Conservation (phyloP, 2,888 invertebrate species). For the Halictus quadricinctus region DNA sequence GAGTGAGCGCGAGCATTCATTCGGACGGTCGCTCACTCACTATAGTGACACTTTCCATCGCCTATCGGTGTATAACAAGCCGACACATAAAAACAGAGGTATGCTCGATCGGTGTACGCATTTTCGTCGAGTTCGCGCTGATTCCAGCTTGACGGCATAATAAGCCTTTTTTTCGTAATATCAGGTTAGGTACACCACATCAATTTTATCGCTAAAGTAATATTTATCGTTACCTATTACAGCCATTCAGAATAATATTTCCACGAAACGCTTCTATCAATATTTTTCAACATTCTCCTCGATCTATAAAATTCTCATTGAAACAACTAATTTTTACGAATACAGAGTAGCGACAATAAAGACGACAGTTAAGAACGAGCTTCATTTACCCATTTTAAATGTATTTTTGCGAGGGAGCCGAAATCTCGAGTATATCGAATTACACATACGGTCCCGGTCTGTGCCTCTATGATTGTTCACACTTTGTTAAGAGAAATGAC, state of each 20-base stretch:
- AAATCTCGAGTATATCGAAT: background rate
- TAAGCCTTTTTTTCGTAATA: slow-evolving; percentile 21
- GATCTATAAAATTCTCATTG: background rate
- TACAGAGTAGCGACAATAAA: background rate
- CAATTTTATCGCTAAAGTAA: slow-evolving; percentile 17
- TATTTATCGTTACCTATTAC: background rate
- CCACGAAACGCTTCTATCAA: background rate
- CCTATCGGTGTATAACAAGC: slow-evolving; percentile 31
- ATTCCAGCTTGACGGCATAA: slow-evolving; percentile 46
- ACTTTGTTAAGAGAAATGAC: background rate
- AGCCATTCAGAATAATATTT: background rate
- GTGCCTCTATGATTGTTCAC: background rate
- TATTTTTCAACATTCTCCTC: background rate
- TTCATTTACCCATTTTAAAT: background rate
- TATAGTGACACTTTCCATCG: slow-evolving; percentile 49
- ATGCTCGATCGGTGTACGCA: slow-evolving; percentile 49
- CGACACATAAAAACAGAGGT: slow-evolving; percentile 39
- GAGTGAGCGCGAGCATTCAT: slow-evolving; percentile 18
- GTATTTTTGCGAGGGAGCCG: background rate
- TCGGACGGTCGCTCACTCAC: slow-evolving; percentile 6
- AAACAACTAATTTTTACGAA: no score
- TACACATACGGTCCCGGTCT: background rate
- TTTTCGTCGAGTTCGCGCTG: slow-evolving; percentile 50
- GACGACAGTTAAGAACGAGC: background rate
- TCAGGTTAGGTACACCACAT: slow-evolving; percentile 29